A percentile compares a stretch with the other conserved stretches of the same genome.
These are phyloP conservation scores for Myocastor coypus DNA, from an alignment of 2,113 vertebrate genomes.

Conservation along the genomic window DNA sequence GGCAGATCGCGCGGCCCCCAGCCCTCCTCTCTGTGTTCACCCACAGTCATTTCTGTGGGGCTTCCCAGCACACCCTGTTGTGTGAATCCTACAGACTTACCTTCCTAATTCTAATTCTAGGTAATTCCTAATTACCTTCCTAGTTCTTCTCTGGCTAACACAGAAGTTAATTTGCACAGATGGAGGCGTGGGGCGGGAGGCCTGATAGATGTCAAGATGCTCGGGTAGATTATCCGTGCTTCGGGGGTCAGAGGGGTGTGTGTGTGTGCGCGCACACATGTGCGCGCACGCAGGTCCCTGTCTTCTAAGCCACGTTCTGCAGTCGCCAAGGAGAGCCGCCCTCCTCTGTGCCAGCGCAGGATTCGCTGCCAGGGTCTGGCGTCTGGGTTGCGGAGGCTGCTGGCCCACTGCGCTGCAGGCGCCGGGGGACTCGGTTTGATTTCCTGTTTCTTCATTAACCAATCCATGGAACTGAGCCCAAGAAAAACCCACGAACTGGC, in stretches of 20 bases:
- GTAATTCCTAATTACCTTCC: slow-evolving; percentile 46
- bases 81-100: slow-evolving; percentile 77
- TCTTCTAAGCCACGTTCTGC: background rate
- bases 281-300: background rate
- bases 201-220: background rate
- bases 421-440: background rate
- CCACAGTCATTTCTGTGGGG: slow-evolving; percentile 70
- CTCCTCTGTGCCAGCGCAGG: background rate
- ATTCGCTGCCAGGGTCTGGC: background rate
- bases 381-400: background rate
- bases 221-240: slow-evolving; percentile 39
- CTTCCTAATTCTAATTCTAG: slow-evolving; percentile 54
- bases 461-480: background rate
- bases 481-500: background rate
- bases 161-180: slow-evolving; percentile 58
- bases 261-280: fast-evolving
- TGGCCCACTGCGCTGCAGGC: background rate
- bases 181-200: background rate
- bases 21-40: background rate
- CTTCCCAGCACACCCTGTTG: slow-evolving; percentile 49
- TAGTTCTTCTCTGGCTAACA: slow-evolving; percentile 72
- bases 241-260: slow-evolving; percentile 15
- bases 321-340: background rate
- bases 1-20: background rate
- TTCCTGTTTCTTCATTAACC: background rate